Evolutionary conservation across 2,113 vertebrate species (phyloP).

Genomic region (Erpornis zantholeuca): DNA sequence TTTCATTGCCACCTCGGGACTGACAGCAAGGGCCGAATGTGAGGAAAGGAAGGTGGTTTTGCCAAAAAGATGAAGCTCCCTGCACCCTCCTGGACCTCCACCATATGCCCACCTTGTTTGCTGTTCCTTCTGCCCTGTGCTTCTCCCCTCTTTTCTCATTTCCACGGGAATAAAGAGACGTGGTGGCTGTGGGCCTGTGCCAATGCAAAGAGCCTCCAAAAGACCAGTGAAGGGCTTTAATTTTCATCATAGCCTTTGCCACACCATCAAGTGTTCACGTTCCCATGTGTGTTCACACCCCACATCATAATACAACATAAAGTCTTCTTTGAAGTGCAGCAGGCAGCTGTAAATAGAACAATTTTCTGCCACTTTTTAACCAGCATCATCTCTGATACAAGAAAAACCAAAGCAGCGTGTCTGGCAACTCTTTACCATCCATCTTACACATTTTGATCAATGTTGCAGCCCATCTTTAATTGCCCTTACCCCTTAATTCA

Average conservation of each 20-base stretch:
- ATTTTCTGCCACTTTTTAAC: not conserved
- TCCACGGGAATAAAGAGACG: rapidly evolving
- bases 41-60: not conserved
- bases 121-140: rapidly evolving
- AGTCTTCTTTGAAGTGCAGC: not conserved
- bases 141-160: not conserved
- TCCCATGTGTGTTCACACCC: not conserved
- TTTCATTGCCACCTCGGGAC: not conserved
- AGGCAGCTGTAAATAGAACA: not conserved
- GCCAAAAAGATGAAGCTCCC: not conserved
- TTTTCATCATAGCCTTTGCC: not conserved
- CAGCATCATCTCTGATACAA: not conserved
- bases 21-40: not conserved
- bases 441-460: not conserved
- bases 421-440: not conserved
- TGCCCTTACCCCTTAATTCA: not conserved
- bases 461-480: conserved; percentile 29
- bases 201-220: not conserved
- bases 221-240: not conserved
- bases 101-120: rapidly evolving
- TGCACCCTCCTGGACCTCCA: not conserved
- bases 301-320: not conserved
- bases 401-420: not conserved
- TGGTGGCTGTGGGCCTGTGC: not conserved
- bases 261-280: not conserved